A percentile compares a stretch with the other conserved stretches of the same genome.
Conservation (phyloP, 2,797 vertebrate genomes). For the Poecilia gillii region DNA sequence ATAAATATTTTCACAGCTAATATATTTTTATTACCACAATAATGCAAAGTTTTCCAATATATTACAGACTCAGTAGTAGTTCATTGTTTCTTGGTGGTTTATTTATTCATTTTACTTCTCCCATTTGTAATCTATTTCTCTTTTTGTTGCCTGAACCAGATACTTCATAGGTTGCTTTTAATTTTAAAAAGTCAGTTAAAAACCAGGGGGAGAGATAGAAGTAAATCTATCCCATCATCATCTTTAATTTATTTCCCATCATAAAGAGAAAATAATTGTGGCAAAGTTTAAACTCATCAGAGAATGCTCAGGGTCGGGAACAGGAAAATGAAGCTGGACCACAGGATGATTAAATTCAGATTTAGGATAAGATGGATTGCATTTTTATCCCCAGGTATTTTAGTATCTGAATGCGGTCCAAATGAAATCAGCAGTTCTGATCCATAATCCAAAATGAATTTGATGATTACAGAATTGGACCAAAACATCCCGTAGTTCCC, state of each 20-base stretch:
- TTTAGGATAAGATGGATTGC: neutral
- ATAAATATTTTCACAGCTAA: neutral
- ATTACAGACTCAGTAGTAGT: neutral
- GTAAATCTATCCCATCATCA: neutral
- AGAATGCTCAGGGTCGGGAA: neutral
- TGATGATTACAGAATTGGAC: neutral
- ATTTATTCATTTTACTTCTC: neutral
- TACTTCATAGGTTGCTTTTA: accelerated
- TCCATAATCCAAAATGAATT: neutral
- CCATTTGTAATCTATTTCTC: neutral
- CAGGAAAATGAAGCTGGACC: neutral
- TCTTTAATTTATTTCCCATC: neutral
- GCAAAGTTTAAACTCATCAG: neutral
- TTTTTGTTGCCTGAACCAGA: neutral
- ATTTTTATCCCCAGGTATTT: neutral
- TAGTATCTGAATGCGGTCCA: neutral
- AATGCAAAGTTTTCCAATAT: neutral
- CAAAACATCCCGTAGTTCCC: neutral
- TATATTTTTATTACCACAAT: neutral
- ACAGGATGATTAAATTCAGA: neutral
- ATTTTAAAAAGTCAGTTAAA: neutral
- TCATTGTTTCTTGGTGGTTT: neutral
- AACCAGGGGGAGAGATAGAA: neutral
- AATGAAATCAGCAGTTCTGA: neutral
- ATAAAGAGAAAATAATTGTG: neutral